phyloP scores from a whole-genome alignment of 2,888 invertebrate genomes.

The Imbricaverruca yamaguchii region DNA sequence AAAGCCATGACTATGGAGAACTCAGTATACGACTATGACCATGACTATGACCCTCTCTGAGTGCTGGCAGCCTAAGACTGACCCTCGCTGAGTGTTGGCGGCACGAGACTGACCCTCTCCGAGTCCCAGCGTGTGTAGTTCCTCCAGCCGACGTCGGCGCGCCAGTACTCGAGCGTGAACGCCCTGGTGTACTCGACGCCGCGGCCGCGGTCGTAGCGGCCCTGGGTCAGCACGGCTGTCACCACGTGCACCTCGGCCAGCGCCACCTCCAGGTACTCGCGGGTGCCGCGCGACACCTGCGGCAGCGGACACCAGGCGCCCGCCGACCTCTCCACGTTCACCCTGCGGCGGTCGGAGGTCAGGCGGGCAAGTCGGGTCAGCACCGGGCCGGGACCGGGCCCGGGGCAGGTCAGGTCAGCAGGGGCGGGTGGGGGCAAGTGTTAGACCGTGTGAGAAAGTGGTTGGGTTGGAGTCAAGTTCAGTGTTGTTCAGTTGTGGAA shows the following conservation, averaged over 20 bases:
- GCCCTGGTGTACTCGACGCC: constrained; percentile 79
- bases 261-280: constrained; percentile 43
- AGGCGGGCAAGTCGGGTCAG: background rate
- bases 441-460: too few species aligned
- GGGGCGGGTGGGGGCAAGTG: background rate
- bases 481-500: too few species aligned
- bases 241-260: constrained; percentile 29
- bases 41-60: too few species aligned
- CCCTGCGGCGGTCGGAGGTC: constrained; percentile 48
- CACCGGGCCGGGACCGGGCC: too few species aligned
- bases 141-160: constrained; percentile 52
- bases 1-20: too few species aligned
- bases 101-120: background rate
- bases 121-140: constrained; percentile 15
- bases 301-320: constrained; percentile 82
- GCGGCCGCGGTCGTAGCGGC: constrained; percentile 83
- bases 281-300: constrained; percentile 52
- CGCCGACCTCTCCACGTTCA: constrained; percentile 70
- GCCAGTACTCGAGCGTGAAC: constrained; percentile 75
- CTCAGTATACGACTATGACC: too few species aligned
- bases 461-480: too few species aligned
- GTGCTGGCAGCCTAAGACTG: too few species aligned
- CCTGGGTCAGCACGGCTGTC: constrained; percentile 55
- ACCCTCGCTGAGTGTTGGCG: background rate
- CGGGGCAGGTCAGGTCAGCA: background rate